Evolutionary conservation across 2,113 vertebrate species (phyloP), one percentile per base, ranked within the genome.

Genomic region (Nannobrachium achirus): DNA sequence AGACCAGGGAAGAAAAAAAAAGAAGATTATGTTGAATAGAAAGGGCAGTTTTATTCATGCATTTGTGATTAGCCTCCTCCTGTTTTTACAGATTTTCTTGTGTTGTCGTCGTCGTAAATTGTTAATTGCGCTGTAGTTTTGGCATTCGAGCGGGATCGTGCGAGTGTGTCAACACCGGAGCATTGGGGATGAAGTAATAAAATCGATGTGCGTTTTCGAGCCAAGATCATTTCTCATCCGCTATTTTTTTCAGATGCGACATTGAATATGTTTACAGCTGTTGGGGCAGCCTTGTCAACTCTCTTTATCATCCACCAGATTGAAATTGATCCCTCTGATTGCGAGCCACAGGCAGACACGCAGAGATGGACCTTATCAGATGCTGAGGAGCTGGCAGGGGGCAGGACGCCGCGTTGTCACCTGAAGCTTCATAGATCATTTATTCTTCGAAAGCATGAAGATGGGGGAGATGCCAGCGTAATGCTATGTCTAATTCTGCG

Each of bases 291-390:
- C 73, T 84, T 89, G 81, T 77, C 84, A 77, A 69, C 83, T 80
- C 84, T 85, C 81, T 88, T 92, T 89, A 89, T 92, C 89, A 86
- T 79, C 80, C 79, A 82, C 85, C 80, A 89, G 89, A 92, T 91
- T 92, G 87, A 91, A 93, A 89, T 89, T 89, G 90, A 93, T 93
- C 84, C 75, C 74, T 66, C 68, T 76, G 88, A 92, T 91, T 82
- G 87, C 42, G 69, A 80, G 86, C 89, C 82, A 73, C 44, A 63
- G 87, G 84, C 25, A 63, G 87, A 83, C 25, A 44, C 84, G 72
- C 76, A 73, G 71, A 82, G 84, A 86, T 78, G 72, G 87, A 89
- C 88, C 72, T 86, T 89, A 91, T 89, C 90, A 85, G 88, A 89
- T 83, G 72, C 61, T 41, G 68, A 63, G 73, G 80, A 80, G 70